Evolutionary conservation across 2,113 vertebrate genomes (phyloP).

Genomic region (Caloenas nicobarica): DNA sequence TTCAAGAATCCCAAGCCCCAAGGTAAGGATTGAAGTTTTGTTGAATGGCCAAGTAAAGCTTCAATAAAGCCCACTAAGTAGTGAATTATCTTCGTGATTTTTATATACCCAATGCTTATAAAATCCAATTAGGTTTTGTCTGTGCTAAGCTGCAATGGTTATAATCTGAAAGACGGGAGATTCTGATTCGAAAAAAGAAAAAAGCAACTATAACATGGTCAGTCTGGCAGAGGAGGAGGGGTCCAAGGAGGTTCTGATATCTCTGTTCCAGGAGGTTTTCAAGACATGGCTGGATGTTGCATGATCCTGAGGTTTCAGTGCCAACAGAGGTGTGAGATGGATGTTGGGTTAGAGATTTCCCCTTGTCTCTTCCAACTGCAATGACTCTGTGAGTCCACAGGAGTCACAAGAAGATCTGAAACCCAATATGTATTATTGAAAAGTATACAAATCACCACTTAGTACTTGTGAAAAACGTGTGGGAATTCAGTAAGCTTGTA

Average conservation of each 20-base stretch:
- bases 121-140: not conserved
- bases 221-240: not conserved
- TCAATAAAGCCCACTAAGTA: not conserved
- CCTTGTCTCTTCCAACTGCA: not conserved
- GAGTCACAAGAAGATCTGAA: not conserved
- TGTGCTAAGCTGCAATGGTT: not conserved
- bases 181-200: not conserved
- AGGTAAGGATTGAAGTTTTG: not conserved
- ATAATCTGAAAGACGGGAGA: not conserved
- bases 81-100: not conserved
- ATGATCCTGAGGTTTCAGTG: not conserved
- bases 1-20: not conserved
- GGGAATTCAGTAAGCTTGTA: not conserved
- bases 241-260: not conserved
- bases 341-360: not conserved
- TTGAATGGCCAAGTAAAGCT: not conserved
- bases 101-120: not conserved
- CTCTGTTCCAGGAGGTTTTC: not conserved
- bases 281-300: not conserved
- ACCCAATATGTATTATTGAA: not conserved
- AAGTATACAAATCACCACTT: not conserved
- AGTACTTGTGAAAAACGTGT: not conserved
- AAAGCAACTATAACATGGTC: fast-evolving
- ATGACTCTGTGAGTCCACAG: not conserved
- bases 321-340: not conserved